Percentiles rank a stretch among this genome's conserved stretches.
Conservation (phyloP, 2,797 vertebrate species). For the Megalops cyprinoides region DNA sequence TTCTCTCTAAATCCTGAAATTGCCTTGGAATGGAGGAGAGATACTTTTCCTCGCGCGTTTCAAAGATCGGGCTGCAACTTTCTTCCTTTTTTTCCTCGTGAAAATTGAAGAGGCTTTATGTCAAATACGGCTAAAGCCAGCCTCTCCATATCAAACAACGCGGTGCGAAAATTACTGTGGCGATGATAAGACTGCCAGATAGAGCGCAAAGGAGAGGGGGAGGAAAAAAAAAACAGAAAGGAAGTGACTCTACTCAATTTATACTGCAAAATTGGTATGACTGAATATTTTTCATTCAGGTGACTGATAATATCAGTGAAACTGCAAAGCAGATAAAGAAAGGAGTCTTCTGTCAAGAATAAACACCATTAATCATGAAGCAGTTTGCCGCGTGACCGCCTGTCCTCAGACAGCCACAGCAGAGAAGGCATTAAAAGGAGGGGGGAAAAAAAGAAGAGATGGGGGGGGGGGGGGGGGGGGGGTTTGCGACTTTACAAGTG, state of each 20-base stretch:
- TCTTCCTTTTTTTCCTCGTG: slow-evolving; percentile 66
- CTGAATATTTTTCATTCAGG: slow-evolving; percentile 99
- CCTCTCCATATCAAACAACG: slow-evolving; percentile 98
- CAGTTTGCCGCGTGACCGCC: slow-evolving; percentile 81
- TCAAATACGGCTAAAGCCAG: slow-evolving; percentile 99
- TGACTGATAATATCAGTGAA: slow-evolving; percentile 98
- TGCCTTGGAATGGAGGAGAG: slow-evolving; percentile 82
- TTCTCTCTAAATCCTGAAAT: slow-evolving; percentile 97
- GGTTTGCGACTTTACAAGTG: slow-evolving; percentile 57
- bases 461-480: not conserved
- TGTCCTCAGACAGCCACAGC: slow-evolving; percentile 80
- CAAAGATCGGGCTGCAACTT: slow-evolving; percentile 88
- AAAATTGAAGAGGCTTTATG: slow-evolving; percentile 99
- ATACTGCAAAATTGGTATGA: slow-evolving; percentile 99
- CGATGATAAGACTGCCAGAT: slow-evolving; percentile 98
- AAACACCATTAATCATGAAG: slow-evolving; percentile 99
- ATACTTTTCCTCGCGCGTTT: slow-evolving; percentile 72
- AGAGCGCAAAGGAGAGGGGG: slow-evolving; percentile 70
- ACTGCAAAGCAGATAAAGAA: slow-evolving; percentile 99
- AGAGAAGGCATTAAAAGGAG: slow-evolving; percentile 58
- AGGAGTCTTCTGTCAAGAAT: slow-evolving; percentile 99
- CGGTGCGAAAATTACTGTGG: slow-evolving; percentile 98
- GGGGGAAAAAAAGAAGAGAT: not conserved
- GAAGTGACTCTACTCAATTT: slow-evolving; percentile 99
- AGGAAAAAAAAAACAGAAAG: slow-evolving; percentile 68